A percentile compares a stretch with the other conserved stretches of the same genome.
Evolutionary conservation across 1,140 invertebrate species (phyloP).

Genomic region (Amphibalanus amphitrite): DNA sequence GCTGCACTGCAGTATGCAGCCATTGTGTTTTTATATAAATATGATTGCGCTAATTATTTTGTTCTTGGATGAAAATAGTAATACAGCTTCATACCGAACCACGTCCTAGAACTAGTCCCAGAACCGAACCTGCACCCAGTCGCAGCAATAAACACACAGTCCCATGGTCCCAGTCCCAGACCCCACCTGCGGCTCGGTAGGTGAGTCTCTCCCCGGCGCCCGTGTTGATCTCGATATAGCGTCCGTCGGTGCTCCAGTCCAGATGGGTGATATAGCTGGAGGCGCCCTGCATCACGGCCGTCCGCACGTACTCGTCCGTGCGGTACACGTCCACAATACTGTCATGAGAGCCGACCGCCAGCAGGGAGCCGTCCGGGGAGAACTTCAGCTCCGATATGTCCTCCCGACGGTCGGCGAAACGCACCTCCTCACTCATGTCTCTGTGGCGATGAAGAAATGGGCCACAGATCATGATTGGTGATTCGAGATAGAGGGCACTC

Average conservation of each 20-base stretch:
- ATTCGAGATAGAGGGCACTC: too few relatives aligned
- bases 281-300: slow-evolving; percentile 10
- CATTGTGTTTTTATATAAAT: too few relatives aligned
- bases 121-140: too few relatives aligned
- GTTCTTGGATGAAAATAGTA: too few relatives aligned
- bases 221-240: slow-evolving; percentile 14
- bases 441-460: too few relatives aligned
- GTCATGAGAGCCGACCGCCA: slow-evolving; percentile 18
- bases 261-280: slow-evolving; percentile 18
- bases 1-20: too few relatives aligned
- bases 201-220: slow-evolving; percentile 14
- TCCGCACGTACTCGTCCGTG: slow-evolving; percentile 11
- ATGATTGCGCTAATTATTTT: too few relatives aligned
- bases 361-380: slow-evolving; percentile 13
- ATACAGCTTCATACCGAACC: too few relatives aligned
- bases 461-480: too few relatives aligned
- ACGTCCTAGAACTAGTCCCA: too few relatives aligned
- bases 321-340: slow-evolving; percentile 17
- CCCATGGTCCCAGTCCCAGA: too few relatives aligned
- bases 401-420: slow-evolving; percentile 14
- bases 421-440: slow-evolving; percentile 10
- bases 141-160: too few relatives aligned
- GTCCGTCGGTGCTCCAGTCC: slow-evolving; percentile 13
- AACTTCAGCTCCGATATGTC: slow-evolving; percentile 15
- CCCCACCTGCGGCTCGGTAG: background rate